Conservation (phyloP, 2,113 vertebrate genomes). For the Micromys minutus region DNA sequence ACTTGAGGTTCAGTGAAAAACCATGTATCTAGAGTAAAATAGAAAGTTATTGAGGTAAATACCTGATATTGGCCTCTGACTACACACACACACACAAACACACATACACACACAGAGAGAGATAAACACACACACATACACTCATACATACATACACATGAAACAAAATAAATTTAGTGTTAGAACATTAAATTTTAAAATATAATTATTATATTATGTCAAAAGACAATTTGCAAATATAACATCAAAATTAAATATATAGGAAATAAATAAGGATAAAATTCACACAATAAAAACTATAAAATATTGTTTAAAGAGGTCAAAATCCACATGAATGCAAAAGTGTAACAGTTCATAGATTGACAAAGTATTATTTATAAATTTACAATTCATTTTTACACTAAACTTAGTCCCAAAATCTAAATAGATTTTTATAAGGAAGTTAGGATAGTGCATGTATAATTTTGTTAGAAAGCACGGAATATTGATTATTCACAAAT, state of each 20-base stretch:
- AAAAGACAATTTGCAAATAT: not conserved
- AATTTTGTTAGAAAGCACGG: not conserved
- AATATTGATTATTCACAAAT: not conserved
- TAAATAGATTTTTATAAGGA: not conserved
- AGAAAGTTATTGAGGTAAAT: not conserved
- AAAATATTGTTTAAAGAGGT: not conserved
- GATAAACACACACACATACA: not conserved
- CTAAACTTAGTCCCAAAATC: not conserved
- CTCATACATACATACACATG: not conserved
- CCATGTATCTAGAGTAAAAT: not conserved
- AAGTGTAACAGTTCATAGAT: not conserved
- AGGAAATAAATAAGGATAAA: not conserved
- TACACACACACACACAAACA: not conserved
- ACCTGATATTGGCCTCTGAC: not conserved
- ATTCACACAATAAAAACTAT: not conserved
- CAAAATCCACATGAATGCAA: not conserved
- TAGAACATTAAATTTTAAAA: too few species aligned
- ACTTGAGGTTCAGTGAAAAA: not conserved
- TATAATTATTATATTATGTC: not conserved
- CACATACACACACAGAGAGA: not conserved
- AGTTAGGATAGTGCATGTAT: not conserved
- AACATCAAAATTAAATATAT: not conserved
- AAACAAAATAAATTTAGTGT: not conserved
- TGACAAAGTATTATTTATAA: not conserved
- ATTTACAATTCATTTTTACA: not conserved